These are phyloP conservation scores for Vanacampus margaritifer DNA, from an alignment of 2,113 vertebrate genomes.

Conservation along the genomic window DNA sequence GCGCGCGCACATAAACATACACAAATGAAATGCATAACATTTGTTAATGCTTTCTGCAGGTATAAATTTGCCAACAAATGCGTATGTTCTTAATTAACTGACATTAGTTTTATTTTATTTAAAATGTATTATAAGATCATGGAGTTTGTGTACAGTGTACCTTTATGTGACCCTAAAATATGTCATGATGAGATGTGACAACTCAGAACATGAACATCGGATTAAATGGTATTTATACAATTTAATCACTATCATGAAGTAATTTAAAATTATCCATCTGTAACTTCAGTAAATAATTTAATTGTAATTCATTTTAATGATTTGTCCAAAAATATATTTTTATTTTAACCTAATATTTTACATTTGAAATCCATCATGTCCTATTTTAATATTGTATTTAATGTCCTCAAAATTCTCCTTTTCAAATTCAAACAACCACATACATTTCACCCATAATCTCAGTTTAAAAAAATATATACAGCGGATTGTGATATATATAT, in stretches of 20 bases:
- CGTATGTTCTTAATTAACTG: not conserved
- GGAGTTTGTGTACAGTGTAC: too few relatives aligned
- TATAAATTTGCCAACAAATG: not conserved
- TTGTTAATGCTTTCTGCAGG: constrained; percentile 35
- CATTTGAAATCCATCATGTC: constrained; percentile 16
- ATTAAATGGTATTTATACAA: not conserved
- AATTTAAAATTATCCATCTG: not conserved
- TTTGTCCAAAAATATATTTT: not conserved
- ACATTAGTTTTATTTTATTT: too few relatives aligned
- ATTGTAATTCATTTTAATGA: not conserved
- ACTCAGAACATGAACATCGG: not conserved
- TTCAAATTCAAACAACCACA: constrained; percentile 7
- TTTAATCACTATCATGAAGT: not conserved
- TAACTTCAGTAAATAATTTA: not conserved
- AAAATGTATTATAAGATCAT: too few relatives aligned
- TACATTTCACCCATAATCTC: constrained; percentile 46
- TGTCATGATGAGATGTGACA: not conserved
- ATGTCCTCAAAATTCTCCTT: constrained; percentile 35
- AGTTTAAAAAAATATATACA: not conserved
- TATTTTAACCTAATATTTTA: not conserved
- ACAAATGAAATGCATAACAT: constrained; percentile 11
- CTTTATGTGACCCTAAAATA: not conserved
- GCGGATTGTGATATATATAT: not conserved
- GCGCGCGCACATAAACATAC: constrained; percentile 1
- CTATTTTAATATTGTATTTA: constrained; percentile 35